Evolutionary conservation across 2,888 invertebrate species (phyloP), one percentile per base, ranked within the genome.

Genomic region (Carterocephalus palaemon): DNA sequence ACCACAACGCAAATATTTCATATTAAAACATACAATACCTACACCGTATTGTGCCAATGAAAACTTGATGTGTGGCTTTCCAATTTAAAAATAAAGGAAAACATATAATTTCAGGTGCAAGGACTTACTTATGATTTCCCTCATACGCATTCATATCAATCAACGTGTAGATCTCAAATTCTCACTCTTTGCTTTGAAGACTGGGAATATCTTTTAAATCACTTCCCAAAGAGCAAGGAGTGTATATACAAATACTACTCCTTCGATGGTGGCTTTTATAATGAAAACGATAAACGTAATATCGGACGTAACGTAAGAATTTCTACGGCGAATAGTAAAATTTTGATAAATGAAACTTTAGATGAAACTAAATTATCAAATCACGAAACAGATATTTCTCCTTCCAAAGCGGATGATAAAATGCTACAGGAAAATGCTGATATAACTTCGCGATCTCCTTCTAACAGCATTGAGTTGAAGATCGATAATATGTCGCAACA

Each of bases 171-270:
- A 33, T 66, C 74, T 0, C 73, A 78, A 66, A 69, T 83, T 3
- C 64, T 83, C 1, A 74, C 77, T 0, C 60, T 83, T 0, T 48
- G 54, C 20, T 61, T 77, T 0, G 59, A 69, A 1, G 69, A 77
- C 42, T 82, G 82, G 82, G 67, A 71, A 36, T 61, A 72, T 38
- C 61, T 83, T 3, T 47, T 82, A 6, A 56, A 65, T 37, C 75
- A 79, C 52, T 83, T 79, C 28, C 82, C 81, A 0, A 49, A 49
- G 1, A 77, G 76, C 41, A 70, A 55, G 23, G 52, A 59, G 0
- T 33, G 52, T 17, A 74, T 81, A 42, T 60, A 65, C 37, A 64
- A 64, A 46, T 57, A 64, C 13, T 53, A 63, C 12, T 17, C 13
- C 17, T 19, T 36, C 19, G 51, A 37, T 9, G 32, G 42, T 13